Conservation (phyloP, 2,797 vertebrate genomes). For the Gila robusta region DNA sequence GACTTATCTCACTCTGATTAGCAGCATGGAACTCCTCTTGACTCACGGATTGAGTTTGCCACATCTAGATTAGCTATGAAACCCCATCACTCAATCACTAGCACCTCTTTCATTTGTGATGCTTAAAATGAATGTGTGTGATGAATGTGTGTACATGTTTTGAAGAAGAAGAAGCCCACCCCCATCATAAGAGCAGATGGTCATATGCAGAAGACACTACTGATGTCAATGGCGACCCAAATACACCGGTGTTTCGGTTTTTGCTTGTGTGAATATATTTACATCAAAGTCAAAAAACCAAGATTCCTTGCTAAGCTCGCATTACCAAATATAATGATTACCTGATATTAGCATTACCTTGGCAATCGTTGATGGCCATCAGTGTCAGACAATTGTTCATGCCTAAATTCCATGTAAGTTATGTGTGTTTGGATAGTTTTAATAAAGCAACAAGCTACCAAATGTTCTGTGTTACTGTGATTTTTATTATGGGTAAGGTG, state of each 20-base stretch:
- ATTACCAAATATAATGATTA: neutral
- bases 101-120: neutral
- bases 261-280: slow-evolving; percentile 1
- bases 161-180: slow-evolving; percentile 17
- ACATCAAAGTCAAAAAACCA: neutral
- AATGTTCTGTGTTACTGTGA: neutral
- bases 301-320: neutral
- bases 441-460: slow-evolving; percentile 1
- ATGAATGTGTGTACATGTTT: slow-evolving; percentile 35
- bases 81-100: slow-evolving; percentile 16
- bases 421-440: neutral
- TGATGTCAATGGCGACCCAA: neutral
- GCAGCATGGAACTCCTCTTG: slow-evolving; percentile 22
- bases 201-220: neutral
- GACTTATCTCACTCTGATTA: slow-evolving; percentile 42
- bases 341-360: neutral
- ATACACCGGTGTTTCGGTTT: neutral
- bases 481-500: neutral
- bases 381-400: neutral
- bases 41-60: slow-evolving; percentile 32
- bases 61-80: slow-evolving; percentile 32
- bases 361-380: neutral
- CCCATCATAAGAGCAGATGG: slow-evolving; percentile 28
- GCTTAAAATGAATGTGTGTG: slow-evolving; percentile 15
- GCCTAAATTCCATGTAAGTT: neutral